These are phyloP conservation scores for Carterocephalus palaemon DNA, from an alignment of 2,888 invertebrate species.

Conservation along the genomic window DNA sequence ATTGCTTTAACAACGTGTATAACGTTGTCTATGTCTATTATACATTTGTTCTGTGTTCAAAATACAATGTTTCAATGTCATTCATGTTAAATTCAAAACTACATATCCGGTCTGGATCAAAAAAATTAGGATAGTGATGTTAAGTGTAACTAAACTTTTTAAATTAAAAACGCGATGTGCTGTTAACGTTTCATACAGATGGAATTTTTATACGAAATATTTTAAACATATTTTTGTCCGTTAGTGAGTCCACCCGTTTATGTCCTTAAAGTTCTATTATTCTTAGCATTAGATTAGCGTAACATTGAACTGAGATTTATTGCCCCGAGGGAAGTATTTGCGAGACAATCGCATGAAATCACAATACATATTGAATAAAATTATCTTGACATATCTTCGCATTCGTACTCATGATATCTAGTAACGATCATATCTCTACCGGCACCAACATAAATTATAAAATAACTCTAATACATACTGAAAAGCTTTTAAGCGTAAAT, in stretches of 20 bases:
- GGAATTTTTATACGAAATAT: neutral
- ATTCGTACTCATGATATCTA: slow-evolving; percentile 2
- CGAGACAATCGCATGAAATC: slow-evolving; percentile 1
- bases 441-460: slow-evolving; percentile 15
- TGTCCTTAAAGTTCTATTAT: neutral
- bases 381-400: slow-evolving; percentile 13
- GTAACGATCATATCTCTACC: slow-evolving; percentile 15
- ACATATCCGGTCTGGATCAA: slow-evolving; percentile 19
- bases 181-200: neutral
- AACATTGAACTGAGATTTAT: slow-evolving; percentile 17
- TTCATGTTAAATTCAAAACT: slow-evolving; percentile 11
- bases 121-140: slow-evolving; percentile 14
- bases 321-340: neutral
- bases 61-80: slow-evolving; percentile 15
- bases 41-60: slow-evolving; percentile 7
- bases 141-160: too few relatives aligned
- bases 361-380: slow-evolving; percentile 1
- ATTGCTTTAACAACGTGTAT: slow-evolving; percentile 15
- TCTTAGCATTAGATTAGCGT: slow-evolving; percentile 4
- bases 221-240: neutral
- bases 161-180: too few relatives aligned
- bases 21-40: neutral
- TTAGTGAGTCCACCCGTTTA: neutral
- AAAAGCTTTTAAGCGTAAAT: slow-evolving; percentile 15
- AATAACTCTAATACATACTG: slow-evolving; percentile 3